phyloP scores from a whole-genome alignment of 1,140 invertebrate genomes.

The Theocolax elegans region DNA sequence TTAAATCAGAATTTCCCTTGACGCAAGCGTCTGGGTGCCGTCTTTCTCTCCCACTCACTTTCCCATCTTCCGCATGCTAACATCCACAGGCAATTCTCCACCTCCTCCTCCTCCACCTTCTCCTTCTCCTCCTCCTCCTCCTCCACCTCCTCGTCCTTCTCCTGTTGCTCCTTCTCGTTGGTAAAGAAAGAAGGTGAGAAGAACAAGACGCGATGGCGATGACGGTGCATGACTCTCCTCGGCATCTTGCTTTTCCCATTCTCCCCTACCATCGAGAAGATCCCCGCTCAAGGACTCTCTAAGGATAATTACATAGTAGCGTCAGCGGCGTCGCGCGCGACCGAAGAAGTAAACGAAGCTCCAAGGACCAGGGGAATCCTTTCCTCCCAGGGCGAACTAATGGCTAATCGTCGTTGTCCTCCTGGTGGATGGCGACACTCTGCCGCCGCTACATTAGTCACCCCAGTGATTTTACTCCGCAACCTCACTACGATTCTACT shows the following conservation, averaged over 20 bases:
- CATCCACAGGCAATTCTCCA: neutral
- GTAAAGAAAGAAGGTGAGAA: conserved; percentile 16
- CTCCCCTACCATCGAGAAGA: conserved; percentile 28
- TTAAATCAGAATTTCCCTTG: neutral
- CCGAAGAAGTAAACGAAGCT: conserved; percentile 51
- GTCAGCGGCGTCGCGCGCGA: conserved; percentile 45
- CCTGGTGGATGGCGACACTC: conserved; percentile 47
- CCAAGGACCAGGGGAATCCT: conserved; percentile 23
- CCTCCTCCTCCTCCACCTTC: neutral
- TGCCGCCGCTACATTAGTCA: conserved; percentile 51
- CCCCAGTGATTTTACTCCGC: conserved; percentile 22
- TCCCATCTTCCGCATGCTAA: neutral
- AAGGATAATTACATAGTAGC: conserved; percentile 64
- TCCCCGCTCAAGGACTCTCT: conserved; percentile 54
- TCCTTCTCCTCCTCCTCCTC: neutral
- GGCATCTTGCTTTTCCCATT: conserved; percentile 17
- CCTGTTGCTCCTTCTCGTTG: too few relatives aligned
- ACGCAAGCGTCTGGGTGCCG: neutral
- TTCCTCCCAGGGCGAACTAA: conserved; percentile 57
- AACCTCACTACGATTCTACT: neutral
- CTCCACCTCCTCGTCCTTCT: neutral
- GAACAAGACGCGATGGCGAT: conserved; percentile 45
- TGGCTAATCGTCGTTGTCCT: conserved; percentile 55
- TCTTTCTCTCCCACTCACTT: neutral
- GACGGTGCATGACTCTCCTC: conserved; percentile 53